Evolutionary conservation across 2,113 vertebrate species (phyloP).

Genomic region (Cavia aperea): DNA sequence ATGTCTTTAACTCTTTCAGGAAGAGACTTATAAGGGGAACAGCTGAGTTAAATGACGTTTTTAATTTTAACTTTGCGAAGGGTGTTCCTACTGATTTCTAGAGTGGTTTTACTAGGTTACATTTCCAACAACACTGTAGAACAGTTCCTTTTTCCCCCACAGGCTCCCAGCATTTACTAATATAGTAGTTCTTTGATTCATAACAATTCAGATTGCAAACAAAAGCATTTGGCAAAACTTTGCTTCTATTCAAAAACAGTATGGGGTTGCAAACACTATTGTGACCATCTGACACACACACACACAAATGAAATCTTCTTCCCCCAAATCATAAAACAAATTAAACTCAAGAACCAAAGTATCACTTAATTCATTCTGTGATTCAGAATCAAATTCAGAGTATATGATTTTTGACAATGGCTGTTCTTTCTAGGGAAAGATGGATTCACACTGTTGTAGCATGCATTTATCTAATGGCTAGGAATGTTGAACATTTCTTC

Average conservation of each 20-base stretch:
- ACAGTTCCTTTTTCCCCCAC: background rate
- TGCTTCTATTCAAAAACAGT: background rate
- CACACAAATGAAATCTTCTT: background rate
- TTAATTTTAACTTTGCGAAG: background rate
- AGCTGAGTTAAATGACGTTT: background rate
- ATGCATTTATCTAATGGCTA: background rate
- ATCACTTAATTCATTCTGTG: background rate
- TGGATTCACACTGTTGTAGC: background rate
- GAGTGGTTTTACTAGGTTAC: background rate
- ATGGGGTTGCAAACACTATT: background rate
- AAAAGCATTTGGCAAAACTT: background rate
- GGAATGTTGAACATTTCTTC: background rate
- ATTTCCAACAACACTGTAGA: background rate
- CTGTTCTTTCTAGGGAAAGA: background rate
- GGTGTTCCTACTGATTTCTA: background rate
- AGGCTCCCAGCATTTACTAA: background rate
- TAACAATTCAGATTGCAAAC: background rate
- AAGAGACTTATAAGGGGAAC: background rate
- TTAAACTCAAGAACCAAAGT: background rate
- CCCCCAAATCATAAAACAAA: background rate
- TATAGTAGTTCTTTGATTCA: background rate
- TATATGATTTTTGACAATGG: background rate
- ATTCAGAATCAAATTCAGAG: background rate
- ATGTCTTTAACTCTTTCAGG: background rate
- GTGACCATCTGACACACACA: background rate